Conservation (phyloP, 1,140 invertebrate species). For the Frieseomelitta varia region DNA sequence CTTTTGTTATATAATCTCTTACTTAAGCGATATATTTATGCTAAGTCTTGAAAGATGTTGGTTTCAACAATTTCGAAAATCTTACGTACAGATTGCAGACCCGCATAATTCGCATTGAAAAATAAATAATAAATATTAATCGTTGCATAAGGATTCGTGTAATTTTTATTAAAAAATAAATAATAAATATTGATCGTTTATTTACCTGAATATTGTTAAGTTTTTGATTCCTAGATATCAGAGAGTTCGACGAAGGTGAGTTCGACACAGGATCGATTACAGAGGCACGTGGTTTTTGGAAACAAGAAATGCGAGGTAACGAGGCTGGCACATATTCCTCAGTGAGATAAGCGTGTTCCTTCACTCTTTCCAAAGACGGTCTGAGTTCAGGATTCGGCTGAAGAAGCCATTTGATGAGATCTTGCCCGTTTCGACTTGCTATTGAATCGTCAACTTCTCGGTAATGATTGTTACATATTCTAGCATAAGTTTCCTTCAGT, state of each 20-base stretch:
- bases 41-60: no score
- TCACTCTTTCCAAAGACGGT: slow-evolving; percentile 83
- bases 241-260: slow-evolving; percentile 52
- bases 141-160: no score
- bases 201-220: slow-evolving; percentile 52
- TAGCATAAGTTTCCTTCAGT: slow-evolving; percentile 85
- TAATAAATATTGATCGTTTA: neutral
- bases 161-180: neutral
- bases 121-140: no score
- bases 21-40: neutral
- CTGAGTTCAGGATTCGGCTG: slow-evolving; percentile 84
- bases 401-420: slow-evolving; percentile 84
- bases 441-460: slow-evolving; percentile 82
- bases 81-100: no score
- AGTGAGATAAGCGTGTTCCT: slow-evolving; percentile 85
- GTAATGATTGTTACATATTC: slow-evolving; percentile 87
- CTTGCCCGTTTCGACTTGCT: slow-evolving; percentile 81
- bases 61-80: no score
- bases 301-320: slow-evolving; percentile 76
- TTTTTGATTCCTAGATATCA: slow-evolving; percentile 50
- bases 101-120: no score
- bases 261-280: slow-evolving; percentile 58
- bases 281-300: slow-evolving; percentile 65
- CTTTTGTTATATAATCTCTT: neutral
- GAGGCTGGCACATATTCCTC: slow-evolving; percentile 73